Percentiles rank a stretch among this genome's conserved stretches.
These are phyloP conservation scores for Rhamphomyia laevipes DNA, from an alignment of 2,888 invertebrate species.

Conservation along the genomic window DNA sequence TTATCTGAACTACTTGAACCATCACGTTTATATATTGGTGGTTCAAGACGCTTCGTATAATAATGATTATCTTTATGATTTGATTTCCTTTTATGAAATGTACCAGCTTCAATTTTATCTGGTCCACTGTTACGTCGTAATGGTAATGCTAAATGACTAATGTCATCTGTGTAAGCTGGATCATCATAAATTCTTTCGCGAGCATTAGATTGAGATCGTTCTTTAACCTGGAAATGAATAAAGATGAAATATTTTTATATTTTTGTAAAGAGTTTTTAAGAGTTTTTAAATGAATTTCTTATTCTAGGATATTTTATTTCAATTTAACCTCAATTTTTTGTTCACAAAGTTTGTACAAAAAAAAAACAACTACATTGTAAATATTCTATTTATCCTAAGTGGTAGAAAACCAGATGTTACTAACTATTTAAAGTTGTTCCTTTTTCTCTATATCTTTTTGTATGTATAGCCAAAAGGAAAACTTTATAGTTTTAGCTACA, in stretches of 20 bases:
- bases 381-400: too few species aligned
- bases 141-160: constrained; percentile 36
- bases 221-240: constrained; percentile 27
- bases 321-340: not conserved
- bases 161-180: constrained; percentile 38
- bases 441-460: not conserved
- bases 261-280: too few species aligned
- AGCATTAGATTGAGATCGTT: constrained; percentile 31
- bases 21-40: not conserved
- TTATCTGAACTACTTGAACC: constrained; percentile 29
- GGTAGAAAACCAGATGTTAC: not conserved
- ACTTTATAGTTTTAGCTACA: too few species aligned
- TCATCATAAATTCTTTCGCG: constrained; percentile 36
- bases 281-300: too few species aligned
- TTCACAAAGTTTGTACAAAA: not conserved
- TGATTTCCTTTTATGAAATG: constrained; percentile 4
- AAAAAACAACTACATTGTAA: not conserved
- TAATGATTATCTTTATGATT: constrained; percentile 4
- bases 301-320: too few species aligned
- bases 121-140: constrained; percentile 28
- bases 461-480: not conserved
- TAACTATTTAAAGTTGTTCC: not conserved
- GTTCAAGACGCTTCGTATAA: not conserved
- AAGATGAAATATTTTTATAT: not conserved
- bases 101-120: constrained; percentile 13